phyloP scores from a whole-genome alignment of 2,797 vertebrate species.

The Gallirallus australis region DNA sequence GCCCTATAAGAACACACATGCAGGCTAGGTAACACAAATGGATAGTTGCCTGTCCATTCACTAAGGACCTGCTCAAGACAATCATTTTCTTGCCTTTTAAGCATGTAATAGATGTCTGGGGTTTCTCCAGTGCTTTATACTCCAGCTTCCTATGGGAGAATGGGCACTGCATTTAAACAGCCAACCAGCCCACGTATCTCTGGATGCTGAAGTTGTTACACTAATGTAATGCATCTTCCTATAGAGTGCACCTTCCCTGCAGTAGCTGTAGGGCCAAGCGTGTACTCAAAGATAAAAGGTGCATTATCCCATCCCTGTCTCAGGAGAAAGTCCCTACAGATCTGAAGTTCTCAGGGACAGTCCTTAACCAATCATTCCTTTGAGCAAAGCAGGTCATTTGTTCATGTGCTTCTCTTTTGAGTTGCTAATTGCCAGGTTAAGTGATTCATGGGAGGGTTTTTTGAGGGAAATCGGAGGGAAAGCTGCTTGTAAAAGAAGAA shows the following conservation, averaged over 20 bases:
- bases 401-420: neutral
- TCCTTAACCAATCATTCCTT: neutral
- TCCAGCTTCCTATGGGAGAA: neutral
- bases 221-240: neutral
- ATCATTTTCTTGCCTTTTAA: neutral
- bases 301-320: neutral
- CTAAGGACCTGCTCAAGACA: neutral
- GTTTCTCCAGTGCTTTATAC: neutral
- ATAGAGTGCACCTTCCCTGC: neutral
- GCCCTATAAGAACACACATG: neutral
- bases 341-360: neutral
- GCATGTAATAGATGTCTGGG: neutral
- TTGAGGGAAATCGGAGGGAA: neutral
- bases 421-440: constrained; percentile 50
- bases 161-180: neutral
- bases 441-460: neutral
- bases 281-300: neutral
- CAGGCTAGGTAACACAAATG: neutral
- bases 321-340: neutral
- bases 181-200: neutral
- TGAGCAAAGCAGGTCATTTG: constrained; percentile 62
- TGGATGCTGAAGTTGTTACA: neutral
- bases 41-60: neutral
- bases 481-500: neutral
- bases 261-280: neutral